Conservation (phyloP, 1,140 invertebrate species). For the Drosophila ananassae region DNA sequence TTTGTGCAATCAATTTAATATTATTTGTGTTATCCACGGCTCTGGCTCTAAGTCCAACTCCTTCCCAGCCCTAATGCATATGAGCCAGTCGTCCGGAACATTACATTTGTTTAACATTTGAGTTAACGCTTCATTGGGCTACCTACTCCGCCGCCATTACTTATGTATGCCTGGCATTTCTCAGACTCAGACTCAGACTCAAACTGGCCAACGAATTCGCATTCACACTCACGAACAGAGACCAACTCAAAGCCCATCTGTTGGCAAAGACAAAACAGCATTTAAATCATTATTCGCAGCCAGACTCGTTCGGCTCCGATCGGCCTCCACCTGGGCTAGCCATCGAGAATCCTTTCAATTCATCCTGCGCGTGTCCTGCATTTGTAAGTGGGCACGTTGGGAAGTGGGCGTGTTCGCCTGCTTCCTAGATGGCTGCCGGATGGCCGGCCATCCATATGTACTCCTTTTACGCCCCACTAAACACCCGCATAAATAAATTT, state of each 20-base stretch:
- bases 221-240: slow-evolving; percentile 3
- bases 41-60: slow-evolving; percentile 35
- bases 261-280: slow-evolving; percentile 60
- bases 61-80: slow-evolving; percentile 48
- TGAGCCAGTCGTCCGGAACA: slow-evolving; percentile 77
- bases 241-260: slow-evolving; percentile 34
- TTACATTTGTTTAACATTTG: slow-evolving; percentile 83
- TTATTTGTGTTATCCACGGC: slow-evolving; percentile 74
- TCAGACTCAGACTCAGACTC: slow-evolving; percentile 32
- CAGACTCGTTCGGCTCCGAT: slow-evolving; percentile 26
- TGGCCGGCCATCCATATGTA: slow-evolving; percentile 69
- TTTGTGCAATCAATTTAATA: slow-evolving; percentile 82
- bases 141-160: slow-evolving; percentile 60
- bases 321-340: slow-evolving; percentile 26
- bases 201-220: not conserved
- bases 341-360: slow-evolving; percentile 76
- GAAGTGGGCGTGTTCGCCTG: slow-evolving; percentile 27
- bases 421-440: slow-evolving; percentile 10
- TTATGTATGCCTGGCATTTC: slow-evolving; percentile 71
- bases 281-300: slow-evolving; percentile 77
- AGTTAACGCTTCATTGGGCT: slow-evolving; percentile 76
- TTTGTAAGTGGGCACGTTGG: slow-evolving; percentile 53
- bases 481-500: slow-evolving; percentile 83
- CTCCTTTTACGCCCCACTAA: slow-evolving; percentile 81
- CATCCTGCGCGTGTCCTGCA: slow-evolving; percentile 64